phyloP scores from a whole-genome alignment of 37 sponge, comb jelly and placozoan species.

The Amphimedon queenslandica region DNA sequence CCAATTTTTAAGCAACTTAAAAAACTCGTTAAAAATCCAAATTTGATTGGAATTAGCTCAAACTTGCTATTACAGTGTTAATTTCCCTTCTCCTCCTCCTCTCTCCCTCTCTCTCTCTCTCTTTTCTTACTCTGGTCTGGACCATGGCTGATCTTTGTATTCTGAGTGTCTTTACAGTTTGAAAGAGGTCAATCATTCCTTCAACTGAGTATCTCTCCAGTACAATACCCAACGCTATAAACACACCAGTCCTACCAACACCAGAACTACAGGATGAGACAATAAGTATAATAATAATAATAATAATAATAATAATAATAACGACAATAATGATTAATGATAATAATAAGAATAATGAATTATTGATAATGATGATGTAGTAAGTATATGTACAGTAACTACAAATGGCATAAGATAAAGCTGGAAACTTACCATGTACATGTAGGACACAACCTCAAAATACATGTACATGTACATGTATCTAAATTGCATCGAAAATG shows the following conservation, averaged over 20 bases:
- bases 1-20: too few species aligned
- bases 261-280: conserved; percentile 70
- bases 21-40: too few species aligned
- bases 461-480: background rate
- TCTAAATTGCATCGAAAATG: background rate
- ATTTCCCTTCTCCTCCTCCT: too few species aligned
- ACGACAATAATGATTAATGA: background rate
- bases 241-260: conserved; percentile 89
- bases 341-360: too few species aligned
- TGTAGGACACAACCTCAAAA: too few species aligned
- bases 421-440: too few species aligned
- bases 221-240: conserved; percentile 75
- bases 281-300: background rate
- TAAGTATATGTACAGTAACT: background rate
- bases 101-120: too few species aligned
- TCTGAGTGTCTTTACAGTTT: conserved; percentile 85
- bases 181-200: conserved; percentile 87
- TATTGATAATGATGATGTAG: background rate
- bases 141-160: conserved; percentile 96
- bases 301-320: background rate
- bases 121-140: conserved; percentile 79
- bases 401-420: background rate
- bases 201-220: conserved; percentile 79
- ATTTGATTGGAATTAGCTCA: too few species aligned
- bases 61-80: too few species aligned